These are phyloP conservation scores for Lophura nycthemera DNA, from an alignment of 2,113 vertebrate species.

Conservation along the genomic window DNA sequence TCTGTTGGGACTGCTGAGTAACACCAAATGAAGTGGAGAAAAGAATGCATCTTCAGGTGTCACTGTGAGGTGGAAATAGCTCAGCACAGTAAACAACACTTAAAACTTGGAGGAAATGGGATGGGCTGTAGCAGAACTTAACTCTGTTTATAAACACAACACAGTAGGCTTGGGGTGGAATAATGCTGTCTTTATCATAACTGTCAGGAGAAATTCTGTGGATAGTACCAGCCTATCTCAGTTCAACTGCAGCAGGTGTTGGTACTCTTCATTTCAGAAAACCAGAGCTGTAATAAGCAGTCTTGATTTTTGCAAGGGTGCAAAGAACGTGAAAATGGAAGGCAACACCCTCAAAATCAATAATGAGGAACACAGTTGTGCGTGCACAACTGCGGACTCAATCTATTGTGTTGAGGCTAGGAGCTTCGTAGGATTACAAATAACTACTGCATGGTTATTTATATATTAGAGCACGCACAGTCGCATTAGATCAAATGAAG, in stretches of 20 bases:
- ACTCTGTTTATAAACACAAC: background rate
- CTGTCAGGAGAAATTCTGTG: background rate
- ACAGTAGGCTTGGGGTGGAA: background rate
- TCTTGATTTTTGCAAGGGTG: background rate
- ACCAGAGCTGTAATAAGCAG: background rate
- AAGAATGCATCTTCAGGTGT: accelerated
- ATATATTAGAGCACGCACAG: background rate
- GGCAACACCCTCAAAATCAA: background rate
- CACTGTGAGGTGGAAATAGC: background rate
- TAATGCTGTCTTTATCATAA: background rate
- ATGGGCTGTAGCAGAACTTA: background rate
- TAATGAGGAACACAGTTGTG: background rate
- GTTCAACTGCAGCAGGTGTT: background rate
- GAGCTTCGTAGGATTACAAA: background rate
- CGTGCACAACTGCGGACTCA: background rate
- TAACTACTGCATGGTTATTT: too few relatives aligned
- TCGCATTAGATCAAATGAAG: background rate
- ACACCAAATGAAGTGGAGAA: background rate
- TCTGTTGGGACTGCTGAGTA: background rate
- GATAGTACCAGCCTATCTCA: too few relatives aligned
- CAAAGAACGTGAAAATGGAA: background rate
- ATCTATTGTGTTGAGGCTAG: background rate
- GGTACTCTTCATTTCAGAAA: background rate
- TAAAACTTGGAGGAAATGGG: background rate
- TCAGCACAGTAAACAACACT: background rate